Conservation (phyloP, 2,888 invertebrate genomes). For the Cephus pulcher region DNA sequence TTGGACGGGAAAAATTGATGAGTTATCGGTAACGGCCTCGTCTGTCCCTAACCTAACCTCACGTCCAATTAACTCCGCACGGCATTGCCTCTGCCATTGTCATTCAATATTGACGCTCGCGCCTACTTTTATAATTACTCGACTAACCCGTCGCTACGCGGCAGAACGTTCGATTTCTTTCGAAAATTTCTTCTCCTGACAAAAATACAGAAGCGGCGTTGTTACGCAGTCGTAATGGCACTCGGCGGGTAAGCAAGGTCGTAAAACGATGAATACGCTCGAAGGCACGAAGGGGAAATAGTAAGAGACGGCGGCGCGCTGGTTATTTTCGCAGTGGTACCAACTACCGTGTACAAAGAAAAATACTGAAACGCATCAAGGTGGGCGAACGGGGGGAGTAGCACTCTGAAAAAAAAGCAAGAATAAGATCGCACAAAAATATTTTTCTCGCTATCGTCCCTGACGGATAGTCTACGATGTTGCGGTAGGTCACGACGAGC, state of each 20-base stretch:
- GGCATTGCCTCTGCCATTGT: not conserved
- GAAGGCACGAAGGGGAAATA: too few species aligned
- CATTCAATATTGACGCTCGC: not conserved
- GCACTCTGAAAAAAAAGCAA: not conserved
- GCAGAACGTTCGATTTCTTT: not conserved
- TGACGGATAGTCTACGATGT: too few species aligned
- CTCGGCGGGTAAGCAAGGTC: not conserved
- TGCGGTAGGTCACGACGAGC: too few species aligned
- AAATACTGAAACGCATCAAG: too few species aligned
- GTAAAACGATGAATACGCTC: not conserved
- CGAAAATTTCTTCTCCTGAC: not conserved
- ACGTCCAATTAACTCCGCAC: too few species aligned
- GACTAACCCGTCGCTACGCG: not conserved
- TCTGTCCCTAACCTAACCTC: too few species aligned
- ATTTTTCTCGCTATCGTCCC: not conserved
- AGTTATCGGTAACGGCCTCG: too few species aligned
- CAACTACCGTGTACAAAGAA: too few species aligned
- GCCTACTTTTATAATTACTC: not conserved
- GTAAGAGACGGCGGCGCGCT: too few species aligned
- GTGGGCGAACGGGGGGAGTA: too few species aligned
- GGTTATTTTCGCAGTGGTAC: too few species aligned
- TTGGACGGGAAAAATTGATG: too few species aligned
- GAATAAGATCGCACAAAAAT: not conserved
- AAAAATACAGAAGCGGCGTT: not conserved
- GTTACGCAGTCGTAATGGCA: constrained; percentile 2